Evolutionary conservation across 2,113 vertebrate genomes (phyloP).

Genomic region (Callipepla squamata): DNA sequence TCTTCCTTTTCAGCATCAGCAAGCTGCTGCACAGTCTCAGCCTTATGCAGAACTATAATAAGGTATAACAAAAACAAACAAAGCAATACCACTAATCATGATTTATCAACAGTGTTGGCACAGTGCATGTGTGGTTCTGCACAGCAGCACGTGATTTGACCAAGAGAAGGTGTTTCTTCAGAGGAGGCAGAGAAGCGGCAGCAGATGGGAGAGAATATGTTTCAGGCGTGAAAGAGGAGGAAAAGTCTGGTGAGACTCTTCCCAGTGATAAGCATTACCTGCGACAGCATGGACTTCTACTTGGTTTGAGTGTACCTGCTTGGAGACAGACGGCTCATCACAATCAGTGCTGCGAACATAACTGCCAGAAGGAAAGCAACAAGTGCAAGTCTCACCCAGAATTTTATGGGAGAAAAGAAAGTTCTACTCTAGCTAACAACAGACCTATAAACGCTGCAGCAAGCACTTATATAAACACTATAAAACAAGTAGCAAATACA

Average conservation of each 20-base stretch:
- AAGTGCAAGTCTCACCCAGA: neutral
- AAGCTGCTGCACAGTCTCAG: neutral
- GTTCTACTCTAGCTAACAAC: neutral
- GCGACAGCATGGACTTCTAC: neutral
- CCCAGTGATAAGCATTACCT: rapidly evolving
- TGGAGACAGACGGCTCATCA: neutral
- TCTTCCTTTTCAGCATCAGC: neutral
- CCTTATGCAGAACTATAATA: neutral
- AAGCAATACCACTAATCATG: neutral
- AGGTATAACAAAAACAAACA: neutral
- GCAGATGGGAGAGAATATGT: neutral
- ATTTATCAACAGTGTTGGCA: neutral
- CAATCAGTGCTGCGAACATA: neutral
- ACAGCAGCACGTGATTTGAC: neutral
- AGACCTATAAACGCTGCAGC: neutral
- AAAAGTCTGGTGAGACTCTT: neutral
- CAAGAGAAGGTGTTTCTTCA: neutral
- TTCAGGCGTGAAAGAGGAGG: neutral
- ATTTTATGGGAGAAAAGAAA: neutral
- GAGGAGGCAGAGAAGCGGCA: neutral
- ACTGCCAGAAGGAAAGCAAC: neutral
- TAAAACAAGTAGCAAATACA: neutral
- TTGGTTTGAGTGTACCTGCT: neutral
- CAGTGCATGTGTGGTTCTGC: neutral
- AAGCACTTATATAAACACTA: neutral